Evolutionary conservation across 2,797 vertebrate species (phyloP).

Genomic region (Oryzias dopingdopingensis): DNA sequence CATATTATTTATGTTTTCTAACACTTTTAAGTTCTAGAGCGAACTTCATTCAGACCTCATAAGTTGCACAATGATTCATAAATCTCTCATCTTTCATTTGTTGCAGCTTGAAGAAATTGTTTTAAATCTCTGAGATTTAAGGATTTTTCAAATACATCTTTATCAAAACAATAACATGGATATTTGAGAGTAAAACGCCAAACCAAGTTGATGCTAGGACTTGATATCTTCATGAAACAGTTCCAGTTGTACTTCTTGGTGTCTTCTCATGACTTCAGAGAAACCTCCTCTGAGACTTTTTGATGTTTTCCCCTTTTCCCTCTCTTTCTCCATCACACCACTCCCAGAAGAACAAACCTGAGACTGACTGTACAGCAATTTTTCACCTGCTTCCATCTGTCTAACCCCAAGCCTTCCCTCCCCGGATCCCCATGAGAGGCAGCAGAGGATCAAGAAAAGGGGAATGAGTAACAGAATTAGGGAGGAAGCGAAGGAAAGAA

Average conservation of each 20-base stretch:
- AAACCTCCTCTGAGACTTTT: conserved; percentile 15
- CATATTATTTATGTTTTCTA: no score
- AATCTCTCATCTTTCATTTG: no score
- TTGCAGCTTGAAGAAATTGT: no score
- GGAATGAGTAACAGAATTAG: conserved; percentile 35
- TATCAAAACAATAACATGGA: no score
- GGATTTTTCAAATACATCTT: no score
- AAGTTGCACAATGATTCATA: no score
- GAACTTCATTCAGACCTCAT: no score
- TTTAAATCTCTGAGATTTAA: no score
- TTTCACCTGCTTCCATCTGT: conserved; percentile 49
- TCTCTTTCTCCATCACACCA: conserved; percentile 49
- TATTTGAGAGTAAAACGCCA: no score
- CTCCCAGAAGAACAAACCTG: conserved; percentile 61
- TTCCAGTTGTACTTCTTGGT: not conserved
- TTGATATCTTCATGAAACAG: no score
- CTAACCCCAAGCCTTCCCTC: conserved; percentile 46
- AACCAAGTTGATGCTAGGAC: no score
- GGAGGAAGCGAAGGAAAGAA: conserved; percentile 50
- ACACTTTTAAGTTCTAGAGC: no score
- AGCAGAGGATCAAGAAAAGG: conserved; percentile 48
- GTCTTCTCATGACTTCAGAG: conserved; percentile 23
- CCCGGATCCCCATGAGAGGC: conserved; percentile 54
- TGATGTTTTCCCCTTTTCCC: conserved; percentile 23
- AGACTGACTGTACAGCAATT: conserved; percentile 53